phyloP scores from a whole-genome alignment of 2,888 invertebrate species.

The Tricholauxania praeusta region DNA sequence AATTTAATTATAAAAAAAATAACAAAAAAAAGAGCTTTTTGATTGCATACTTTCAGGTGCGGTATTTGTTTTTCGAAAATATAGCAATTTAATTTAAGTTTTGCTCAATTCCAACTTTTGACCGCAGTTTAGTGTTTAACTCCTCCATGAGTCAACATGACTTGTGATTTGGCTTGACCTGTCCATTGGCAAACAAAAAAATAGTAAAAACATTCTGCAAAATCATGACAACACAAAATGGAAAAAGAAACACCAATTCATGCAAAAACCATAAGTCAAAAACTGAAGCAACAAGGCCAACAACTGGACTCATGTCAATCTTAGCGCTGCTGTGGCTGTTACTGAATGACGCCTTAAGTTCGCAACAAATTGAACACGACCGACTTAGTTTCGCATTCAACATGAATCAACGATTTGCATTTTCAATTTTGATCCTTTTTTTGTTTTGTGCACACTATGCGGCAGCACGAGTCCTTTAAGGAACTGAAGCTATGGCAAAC shows the following conservation, averaged over 20 bases:
- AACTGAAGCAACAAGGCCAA: conserved; percentile 17
- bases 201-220: neutral
- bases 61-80: too few species aligned
- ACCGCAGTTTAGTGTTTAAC: too few species aligned
- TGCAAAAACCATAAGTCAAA: conserved; percentile 16
- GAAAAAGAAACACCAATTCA: neutral
- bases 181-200: neutral
- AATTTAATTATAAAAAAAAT: too few species aligned
- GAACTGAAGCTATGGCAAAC: too few species aligned
- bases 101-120: too few species aligned
- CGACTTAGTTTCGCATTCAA: conserved; percentile 13
- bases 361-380: conserved; percentile 22
- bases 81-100: too few species aligned
- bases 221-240: neutral
- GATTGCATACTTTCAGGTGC: too few species aligned
- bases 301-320: neutral
- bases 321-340: neutral
- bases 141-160: conserved; percentile 6
- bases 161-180: conserved; percentile 1
- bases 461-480: too few species aligned
- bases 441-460: neutral
- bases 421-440: conserved; percentile 4
- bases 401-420: conserved; percentile 35
- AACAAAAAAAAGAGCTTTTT: too few species aligned
- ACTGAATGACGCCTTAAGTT: neutral